These are phyloP conservation scores for Megaceryle alcyon DNA, from an alignment of 2,797 vertebrate genomes.

Conservation along the genomic window DNA sequence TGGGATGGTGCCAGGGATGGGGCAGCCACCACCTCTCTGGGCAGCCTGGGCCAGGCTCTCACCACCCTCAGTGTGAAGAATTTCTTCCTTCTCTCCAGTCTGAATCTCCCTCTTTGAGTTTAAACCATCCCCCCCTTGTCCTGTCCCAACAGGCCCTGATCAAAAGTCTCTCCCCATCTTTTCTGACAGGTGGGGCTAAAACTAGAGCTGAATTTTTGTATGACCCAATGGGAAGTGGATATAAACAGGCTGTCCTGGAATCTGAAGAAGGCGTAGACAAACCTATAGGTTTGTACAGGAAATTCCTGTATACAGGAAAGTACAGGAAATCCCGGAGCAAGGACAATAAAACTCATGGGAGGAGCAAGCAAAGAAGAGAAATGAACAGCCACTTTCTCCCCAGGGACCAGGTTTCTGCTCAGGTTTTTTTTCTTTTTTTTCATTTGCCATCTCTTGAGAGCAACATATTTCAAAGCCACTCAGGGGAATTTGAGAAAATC, in stretches of 20 bases:
- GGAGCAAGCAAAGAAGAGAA: background rate
- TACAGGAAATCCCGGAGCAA: background rate
- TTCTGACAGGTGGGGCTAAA: too few species aligned
- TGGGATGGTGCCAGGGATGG: too few species aligned
- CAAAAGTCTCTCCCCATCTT: too few species aligned
- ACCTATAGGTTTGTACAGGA: constrained; percentile 5
- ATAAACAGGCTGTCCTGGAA: background rate
- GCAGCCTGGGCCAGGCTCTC: too few species aligned
- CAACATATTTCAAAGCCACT: background rate
- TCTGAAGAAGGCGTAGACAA: background rate
- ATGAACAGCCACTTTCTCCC: background rate
- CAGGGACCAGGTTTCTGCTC: background rate
- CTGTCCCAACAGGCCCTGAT: background rate
- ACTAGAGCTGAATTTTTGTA: background rate
- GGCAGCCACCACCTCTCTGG: too few species aligned
- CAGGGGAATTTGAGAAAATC: background rate
- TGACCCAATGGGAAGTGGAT: background rate
- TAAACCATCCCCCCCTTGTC: background rate
- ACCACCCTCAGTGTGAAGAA: too few species aligned
- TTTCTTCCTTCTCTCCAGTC: background rate
- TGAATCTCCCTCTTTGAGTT: background rate
- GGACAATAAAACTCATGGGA: background rate
- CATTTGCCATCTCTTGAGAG: background rate
- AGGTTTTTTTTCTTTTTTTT: background rate
- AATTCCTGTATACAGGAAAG: constrained; percentile 24